Percentiles rank a stretch among this genome's conserved stretches.
These are phyloP conservation scores for Cataglyphis rosenhaueri DNA, from an alignment of 2,888 invertebrate genomes.

Conservation along the genomic window DNA sequence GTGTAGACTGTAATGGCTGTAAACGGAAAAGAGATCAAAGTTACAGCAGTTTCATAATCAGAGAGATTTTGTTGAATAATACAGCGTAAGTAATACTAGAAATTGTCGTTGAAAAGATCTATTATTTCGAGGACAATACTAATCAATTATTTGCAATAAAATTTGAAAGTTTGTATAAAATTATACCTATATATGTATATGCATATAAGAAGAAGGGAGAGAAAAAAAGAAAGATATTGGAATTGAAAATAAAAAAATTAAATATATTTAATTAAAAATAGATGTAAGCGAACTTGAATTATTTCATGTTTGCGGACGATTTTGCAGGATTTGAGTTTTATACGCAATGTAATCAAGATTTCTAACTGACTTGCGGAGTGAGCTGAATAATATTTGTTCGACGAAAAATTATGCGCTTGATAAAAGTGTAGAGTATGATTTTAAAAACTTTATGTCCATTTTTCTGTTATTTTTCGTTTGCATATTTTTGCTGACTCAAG, in stretches of 20 bases:
- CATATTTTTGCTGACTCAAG: constrained; percentile 33
- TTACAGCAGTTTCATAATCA: not conserved
- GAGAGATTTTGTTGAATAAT: not conserved
- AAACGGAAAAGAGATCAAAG: not conserved
- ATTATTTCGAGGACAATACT: not conserved
- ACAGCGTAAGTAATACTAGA: not conserved
- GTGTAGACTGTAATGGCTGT: not conserved
- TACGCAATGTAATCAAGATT: constrained; percentile 41
- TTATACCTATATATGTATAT: not conserved
- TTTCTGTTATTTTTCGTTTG: constrained; percentile 14
- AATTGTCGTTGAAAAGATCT: not conserved
- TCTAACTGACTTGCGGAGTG: constrained; percentile 35
- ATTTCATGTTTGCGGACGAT: constrained; percentile 16
- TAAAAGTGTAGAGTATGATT: constrained; percentile 33
- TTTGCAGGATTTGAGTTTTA: constrained; percentile 29
- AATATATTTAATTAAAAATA: constrained; percentile 10
- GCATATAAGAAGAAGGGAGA: not conserved
- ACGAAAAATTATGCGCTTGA: constrained; percentile 42
- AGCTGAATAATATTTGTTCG: constrained; percentile 50
- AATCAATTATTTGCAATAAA: not conserved
- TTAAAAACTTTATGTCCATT: constrained; percentile 27
- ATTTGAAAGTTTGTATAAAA: not conserved
- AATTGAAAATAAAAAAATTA: not conserved
- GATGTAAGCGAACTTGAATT: constrained; percentile 10
- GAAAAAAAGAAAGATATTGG: not conserved